Base-by-base conservation (phyloP, 2,797 vertebrate genomes). In the Danio choprae region DNA sequence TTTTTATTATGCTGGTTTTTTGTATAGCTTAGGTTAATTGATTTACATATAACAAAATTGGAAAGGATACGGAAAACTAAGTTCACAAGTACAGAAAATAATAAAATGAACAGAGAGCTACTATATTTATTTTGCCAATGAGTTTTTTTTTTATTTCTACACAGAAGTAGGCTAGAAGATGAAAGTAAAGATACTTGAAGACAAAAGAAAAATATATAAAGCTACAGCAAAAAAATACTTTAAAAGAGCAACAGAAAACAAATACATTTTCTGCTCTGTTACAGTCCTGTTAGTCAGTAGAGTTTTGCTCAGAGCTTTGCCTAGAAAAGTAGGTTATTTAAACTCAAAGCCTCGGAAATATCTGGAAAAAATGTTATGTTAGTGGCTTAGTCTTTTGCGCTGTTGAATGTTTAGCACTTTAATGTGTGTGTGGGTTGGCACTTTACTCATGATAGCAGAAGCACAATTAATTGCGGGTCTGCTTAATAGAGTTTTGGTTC, bases 391-490 rank as follows among this genome's bases (percentile, higher is more conserved):
- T 58, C 51, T 70, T 65, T 65, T 43, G 51, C 62, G 29, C 13
- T 62, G 43, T 74, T 58, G 7, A 50, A 56, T 68, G 46, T 63
- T 71, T 16, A 36, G 7, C 62, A n/a, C 44, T 41, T 67, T 59
- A 38, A 51, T 44, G 36, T 63, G 43, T 69, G 63, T 55, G 59
- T 29, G 56, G 56, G 56, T 48, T 43, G 71, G 48, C 46, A 63
- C 10, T 62, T 53, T 2, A n/a, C 67, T 29, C 11, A 58, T 12
- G 36, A 16, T 40, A 41, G 48, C 40, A 58, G 64, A 71, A 13
- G 4, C 64, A 2, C 29, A 48, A 41, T 50, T 77, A 43, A 62
- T 71, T 4, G 5, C 80, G 84, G 87, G 84, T 90, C 89, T 90
- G 86, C 41, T 75, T 59, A 16, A 70, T 16, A 44, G 55, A 62